Evolutionary conservation across 2,888 invertebrate species (phyloP).

Genomic region (Scaeva pyrastri): DNA sequence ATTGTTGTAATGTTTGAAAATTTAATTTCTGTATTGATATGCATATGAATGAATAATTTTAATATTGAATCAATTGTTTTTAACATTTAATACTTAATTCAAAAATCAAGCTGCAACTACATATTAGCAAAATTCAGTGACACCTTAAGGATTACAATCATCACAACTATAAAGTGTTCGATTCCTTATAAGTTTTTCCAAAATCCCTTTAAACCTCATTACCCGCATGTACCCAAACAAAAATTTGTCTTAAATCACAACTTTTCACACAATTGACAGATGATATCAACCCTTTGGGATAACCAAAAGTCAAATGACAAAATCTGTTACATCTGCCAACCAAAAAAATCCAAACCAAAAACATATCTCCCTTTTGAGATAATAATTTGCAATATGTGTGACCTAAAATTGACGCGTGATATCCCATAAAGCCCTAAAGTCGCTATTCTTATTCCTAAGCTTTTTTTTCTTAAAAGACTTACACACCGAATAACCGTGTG

Average conservation of each 20-base stretch:
- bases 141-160: no score
- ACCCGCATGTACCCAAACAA: not conserved
- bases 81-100: no score
- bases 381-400: not conserved
- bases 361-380: not conserved
- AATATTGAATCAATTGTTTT: no score
- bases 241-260: not conserved
- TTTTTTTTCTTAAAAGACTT: not conserved
- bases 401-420: slow-evolving; percentile 54
- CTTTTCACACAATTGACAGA: slow-evolving; percentile 7
- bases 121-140: no score
- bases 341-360: slow-evolving; percentile 1
- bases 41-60: no score
- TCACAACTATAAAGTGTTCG: no score
- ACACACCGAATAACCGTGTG: slow-evolving; percentile 18
- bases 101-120: no score
- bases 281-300: slow-evolving; percentile 17
- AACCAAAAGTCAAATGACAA: slow-evolving; percentile 43
- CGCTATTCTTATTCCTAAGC: not conserved
- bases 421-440: slow-evolving; percentile 22
- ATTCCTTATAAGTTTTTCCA: no score
- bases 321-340: slow-evolving; percentile 5
- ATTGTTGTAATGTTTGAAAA: slow-evolving; percentile 10
- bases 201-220: not conserved
- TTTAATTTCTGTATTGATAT: not conserved